Evolutionary conservation across 1,140 invertebrate species (phyloP), one percentile per base, ranked within the genome.

Genomic region (Ericerus pela): DNA sequence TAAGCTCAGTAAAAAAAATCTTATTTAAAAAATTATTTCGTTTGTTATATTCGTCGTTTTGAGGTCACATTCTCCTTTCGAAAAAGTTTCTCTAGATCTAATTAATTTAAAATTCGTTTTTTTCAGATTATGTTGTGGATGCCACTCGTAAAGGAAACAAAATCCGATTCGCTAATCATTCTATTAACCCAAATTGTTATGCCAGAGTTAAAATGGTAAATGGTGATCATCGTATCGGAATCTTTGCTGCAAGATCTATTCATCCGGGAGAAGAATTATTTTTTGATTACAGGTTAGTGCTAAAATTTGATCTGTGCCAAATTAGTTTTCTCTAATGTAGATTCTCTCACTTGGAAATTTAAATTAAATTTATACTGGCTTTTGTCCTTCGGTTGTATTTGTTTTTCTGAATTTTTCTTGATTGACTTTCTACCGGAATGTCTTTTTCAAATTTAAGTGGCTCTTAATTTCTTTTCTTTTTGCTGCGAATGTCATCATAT

Each of bases 131-230:
- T 75, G 94, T 98, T 11, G 95, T 99, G 53, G 96, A 99, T 73
- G 96, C 96, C 10, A 98, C 95, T 1, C 75, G 94, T 22, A 97
- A 99, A 70, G 96, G 96, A 36, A 99, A 99, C 73, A 97, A 99
- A 74, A 99, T 99, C 59, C 79, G 96, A 33, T 99, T 99, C 73
- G 96, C 96, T 28, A 99, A 99, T 75, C 96, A 99, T 75, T 98
- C 95, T 5, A 91, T 97, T 59, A 97, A 97, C 79, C 96, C 96
- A 1, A 99, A 99, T 73, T 99, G 96, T 73, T 96, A 95, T 72
- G 95, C 96, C 26, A 98, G 97, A 79, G 93, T 95, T 1, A 95
- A 98, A 87, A 96, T 98, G 86, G 96, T 99, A 0, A 99, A 98
- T 70, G 96, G 96, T 0, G 96, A 99, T 72, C 96, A 99, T 70